Evolutionary conservation across 1,140 invertebrate species (phyloP), one percentile per base, ranked within the genome.

Genomic region (Mycetomoellerius zeteki): DNA sequence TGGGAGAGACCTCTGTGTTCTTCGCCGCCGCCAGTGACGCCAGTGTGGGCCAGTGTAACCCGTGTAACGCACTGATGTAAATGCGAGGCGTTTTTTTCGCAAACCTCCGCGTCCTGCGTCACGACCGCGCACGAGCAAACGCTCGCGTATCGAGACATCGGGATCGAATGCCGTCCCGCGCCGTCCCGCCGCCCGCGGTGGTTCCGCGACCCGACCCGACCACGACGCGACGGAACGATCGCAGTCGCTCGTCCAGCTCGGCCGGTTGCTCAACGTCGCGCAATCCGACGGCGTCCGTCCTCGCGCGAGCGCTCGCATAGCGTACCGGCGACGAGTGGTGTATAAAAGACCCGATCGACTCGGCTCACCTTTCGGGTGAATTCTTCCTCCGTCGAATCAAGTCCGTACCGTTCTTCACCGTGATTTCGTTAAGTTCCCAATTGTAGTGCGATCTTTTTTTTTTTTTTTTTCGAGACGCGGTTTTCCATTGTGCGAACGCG

Each of bases 41-140:
- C 10, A 16, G 47, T 50, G 47, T 50, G 47, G 14, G 47, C 37
- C 8, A 37, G 7, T 14, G 47, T 47, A 47, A 12, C 37, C 8
- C 6, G 7, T 14, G 47, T 47, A 47, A 12, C 47, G 3, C 47
- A 14, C 2, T 14, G 47, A 47, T 47, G 47, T 85, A 33, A 65
- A 85, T 76, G 86, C 71, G 86, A 81, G 85, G 73, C 47, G 82
- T 52, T 86, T 86, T 90, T 90, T 90, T 77, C 30, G 12, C 14
- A 27, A 21, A 24, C 8, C n/a, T 19, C 4, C 52, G 47, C n/a
- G 21, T 10, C 33, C 19, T n/a, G 1, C 56, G 2, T 14, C 3
- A 3, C n/a, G 52, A 0, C 3, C 47, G 47, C 47, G 0, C 10
- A 12, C 37, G 67, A 24, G 33, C 21, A 10, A 43, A 21, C 64